Evolutionary conservation across 2,888 invertebrate species (phyloP).

Genomic region (Acheta domesticus): DNA sequence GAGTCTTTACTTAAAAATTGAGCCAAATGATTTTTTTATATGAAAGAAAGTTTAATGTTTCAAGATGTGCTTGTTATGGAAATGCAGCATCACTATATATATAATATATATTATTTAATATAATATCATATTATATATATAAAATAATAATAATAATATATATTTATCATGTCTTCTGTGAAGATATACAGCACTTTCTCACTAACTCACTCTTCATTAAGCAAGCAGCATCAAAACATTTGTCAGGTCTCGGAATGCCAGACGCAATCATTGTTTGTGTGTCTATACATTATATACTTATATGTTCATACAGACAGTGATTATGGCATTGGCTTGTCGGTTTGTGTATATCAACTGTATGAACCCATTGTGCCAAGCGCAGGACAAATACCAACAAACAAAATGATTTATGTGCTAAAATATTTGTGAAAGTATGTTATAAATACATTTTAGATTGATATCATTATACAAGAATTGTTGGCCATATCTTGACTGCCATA

Average conservation of each 20-base stretch:
- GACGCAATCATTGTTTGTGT: constrained; percentile 18
- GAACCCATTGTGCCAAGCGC: constrained; percentile 33
- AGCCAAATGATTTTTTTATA: constrained; percentile 29
- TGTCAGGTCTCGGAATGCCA: constrained; percentile 12
- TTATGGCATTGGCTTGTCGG: constrained; percentile 29
- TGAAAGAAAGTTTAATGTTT: constrained; percentile 26
- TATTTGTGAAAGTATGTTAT: constrained; percentile 28
- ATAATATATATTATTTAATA: constrained; percentile 26
- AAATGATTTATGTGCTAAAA: constrained; percentile 26
- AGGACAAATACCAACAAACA: constrained; percentile 27
- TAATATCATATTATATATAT: constrained; percentile 33
- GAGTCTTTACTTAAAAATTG: constrained; percentile 31
- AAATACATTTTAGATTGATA: constrained; percentile 26
- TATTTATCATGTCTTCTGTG: constrained; percentile 54
- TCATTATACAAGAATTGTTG: constrained; percentile 27
- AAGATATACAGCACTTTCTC: constrained; percentile 52
- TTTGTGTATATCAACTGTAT: constrained; percentile 27
- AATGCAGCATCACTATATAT: constrained; percentile 33
- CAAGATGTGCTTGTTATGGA: constrained; percentile 32
- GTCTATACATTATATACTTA: constrained; percentile 25
- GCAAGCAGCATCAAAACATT: not conserved
- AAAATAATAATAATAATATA: constrained; percentile 49
- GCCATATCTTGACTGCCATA: constrained; percentile 38
- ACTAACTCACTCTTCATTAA: constrained; percentile 38
- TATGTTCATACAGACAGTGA: constrained; percentile 21